Evolutionary conservation across 2,113 vertebrate species (phyloP), one percentile per base, ranked within the genome.

Genomic region (Neolamprologus cancellatus): DNA sequence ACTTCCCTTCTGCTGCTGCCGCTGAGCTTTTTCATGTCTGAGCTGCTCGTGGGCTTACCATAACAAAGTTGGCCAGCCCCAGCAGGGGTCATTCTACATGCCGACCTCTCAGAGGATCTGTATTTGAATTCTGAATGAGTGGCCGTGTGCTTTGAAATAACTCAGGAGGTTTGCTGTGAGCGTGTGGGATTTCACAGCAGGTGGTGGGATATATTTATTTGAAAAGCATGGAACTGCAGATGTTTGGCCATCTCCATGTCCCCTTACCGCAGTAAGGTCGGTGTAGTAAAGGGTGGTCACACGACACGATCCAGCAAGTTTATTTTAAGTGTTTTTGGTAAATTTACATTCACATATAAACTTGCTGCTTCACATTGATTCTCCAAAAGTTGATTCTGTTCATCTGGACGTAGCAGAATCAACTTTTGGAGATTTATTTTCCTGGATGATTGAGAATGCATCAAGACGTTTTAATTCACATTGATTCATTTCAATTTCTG

Each of bases 1-100:
- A 94, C 94, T 95, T 95, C 96, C 96, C 87, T 71, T 94, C 80
- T 41, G 71, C 88, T 64, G 66, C 90, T 78, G 93, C 79, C 54
- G 80, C 64, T 3, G 36, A 46, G 59, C 61, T 88, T 84, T 94
- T 94, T 95, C 92, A 92, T 88, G 86, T 94, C 84, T 14, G 90
- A 94, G 85, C 85, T 39, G 90, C 91, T 89, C 10, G 55, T 82
- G 64, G 71, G 82, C 81, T 88, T 79, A 86, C 91, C 87, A 90
- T 84, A 92, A 93, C 85, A 94, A 91, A 71, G 64, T 48, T 39
- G 44, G 52, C 32, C 80, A 34, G 64, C 54, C 78, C 44, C 85
- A 78, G 87, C 78, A 17, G 83, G 82, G 82, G 32, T 66, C 83
- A 28, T n/a, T 85, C 66, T 89, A 78, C 85, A 82, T 11, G 4